A percentile compares a stretch with the other conserved stretches of the same genome.
Evolutionary conservation across 2,888 invertebrate genomes (phyloP).

Genomic region (Thyatira batis): DNA sequence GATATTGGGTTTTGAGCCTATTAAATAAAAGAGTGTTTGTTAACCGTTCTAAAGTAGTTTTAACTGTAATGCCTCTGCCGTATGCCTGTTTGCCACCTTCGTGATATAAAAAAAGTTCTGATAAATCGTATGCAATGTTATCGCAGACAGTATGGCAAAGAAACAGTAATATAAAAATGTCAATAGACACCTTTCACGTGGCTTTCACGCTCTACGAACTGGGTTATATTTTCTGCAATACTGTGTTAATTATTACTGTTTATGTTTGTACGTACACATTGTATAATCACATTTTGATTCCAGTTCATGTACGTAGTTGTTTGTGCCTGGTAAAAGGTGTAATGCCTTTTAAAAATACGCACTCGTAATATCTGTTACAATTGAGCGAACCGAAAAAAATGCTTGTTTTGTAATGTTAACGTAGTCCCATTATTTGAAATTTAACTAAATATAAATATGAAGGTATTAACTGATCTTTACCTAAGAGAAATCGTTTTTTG

Average conservation of each 20-base stretch:
- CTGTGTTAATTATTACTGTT: slow-evolving; percentile 13
- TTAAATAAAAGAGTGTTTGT: not conserved
- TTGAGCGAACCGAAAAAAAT: too few species aligned
- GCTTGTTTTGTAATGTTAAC: too few species aligned
- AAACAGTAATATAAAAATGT: not conserved
- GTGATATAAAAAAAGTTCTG: too few species aligned
- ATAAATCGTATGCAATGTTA: not conserved
- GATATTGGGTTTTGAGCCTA: not conserved
- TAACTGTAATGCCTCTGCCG: too few species aligned
- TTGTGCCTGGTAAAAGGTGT: not conserved
- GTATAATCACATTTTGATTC: not conserved
- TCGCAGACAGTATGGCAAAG: not conserved
- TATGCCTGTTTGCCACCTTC: too few species aligned
- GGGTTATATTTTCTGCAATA: not conserved
- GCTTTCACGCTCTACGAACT: not conserved
- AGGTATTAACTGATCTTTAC: too few species aligned
- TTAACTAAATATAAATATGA: too few species aligned
- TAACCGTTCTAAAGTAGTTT: not conserved
- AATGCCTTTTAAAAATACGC: not conserved
- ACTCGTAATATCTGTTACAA: not conserved
- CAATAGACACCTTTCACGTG: not conserved
- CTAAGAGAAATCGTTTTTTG: too few species aligned
- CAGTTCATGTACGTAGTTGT: not conserved
- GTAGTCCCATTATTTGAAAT: too few species aligned
- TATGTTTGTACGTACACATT: not conserved